Conservation (phyloP, 2,797 vertebrate species). For the Coracias cyanogaster region DNA sequence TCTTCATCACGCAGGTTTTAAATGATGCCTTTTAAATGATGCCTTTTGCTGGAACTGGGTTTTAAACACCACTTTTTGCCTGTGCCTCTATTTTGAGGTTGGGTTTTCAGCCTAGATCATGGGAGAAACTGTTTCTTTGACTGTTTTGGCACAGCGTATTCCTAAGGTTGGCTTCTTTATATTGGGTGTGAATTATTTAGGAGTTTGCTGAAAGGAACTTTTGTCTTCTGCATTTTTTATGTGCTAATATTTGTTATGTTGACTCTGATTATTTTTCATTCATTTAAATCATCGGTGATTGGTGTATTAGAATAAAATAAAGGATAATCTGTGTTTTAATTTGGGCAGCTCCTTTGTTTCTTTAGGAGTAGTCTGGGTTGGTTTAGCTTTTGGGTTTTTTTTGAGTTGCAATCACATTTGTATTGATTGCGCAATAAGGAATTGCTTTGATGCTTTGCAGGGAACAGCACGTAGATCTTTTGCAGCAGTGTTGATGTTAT, state of each 20-base stretch:
- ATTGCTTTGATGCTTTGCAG: background rate
- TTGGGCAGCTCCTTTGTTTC: background rate
- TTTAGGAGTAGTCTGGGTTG: background rate
- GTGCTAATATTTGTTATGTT: background rate
- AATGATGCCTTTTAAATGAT: background rate
- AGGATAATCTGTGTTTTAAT: background rate
- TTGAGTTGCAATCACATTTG: background rate
- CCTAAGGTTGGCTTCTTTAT: background rate
- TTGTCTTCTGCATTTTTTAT: background rate
- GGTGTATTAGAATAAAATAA: background rate
- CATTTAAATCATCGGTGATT: background rate
- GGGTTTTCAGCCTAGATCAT: background rate
- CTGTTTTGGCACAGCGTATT: background rate
- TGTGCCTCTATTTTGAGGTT: fast-evolving
- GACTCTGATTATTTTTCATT: background rate
- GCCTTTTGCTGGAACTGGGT: background rate
- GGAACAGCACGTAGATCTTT: background rate
- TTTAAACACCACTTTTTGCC: fast-evolving
- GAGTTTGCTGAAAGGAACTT: background rate
- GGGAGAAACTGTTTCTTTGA: background rate
- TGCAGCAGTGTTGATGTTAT: constrained; percentile 13
- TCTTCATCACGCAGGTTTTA: background rate
- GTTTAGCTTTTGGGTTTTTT: background rate
- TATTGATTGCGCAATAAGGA: background rate
- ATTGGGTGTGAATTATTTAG: background rate